Base-by-base conservation (phyloP, 2,113 vertebrate species). In the Ceratotherium simum region DNA sequence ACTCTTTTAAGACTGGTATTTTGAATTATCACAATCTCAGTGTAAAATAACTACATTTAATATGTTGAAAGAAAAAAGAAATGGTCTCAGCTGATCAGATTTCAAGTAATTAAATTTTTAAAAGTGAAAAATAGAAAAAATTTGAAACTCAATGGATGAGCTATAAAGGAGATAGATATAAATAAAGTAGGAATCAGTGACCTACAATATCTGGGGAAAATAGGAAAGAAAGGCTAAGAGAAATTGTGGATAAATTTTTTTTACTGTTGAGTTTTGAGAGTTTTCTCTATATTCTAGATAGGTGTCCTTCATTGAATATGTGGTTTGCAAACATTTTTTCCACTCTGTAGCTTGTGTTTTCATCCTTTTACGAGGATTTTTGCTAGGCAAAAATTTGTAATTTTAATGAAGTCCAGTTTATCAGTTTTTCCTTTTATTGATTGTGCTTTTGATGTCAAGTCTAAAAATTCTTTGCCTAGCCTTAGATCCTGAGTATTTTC, bases 31-130 rank as follows among this genome's bases (percentile, higher is more conserved):
- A 42, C 9, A 42, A 21, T 90, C 58, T 75, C 48, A 69, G 16
- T 51, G 51, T 70, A 58, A 88, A 92, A 48, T 75, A 51, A 27
- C 54, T 88, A 27, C n/a, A 73, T 89, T 76, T 69, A 39, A 69
- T 76, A 14, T 82, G 9, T 70, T 78, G 64, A 88, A 84, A 73
- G 65, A 58, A 88, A 62, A 65, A 86, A 29, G 67, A 31, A 90
- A 62, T 69, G 2, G 23, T 73, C 23, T 79, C 33, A 78, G 42
- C 10, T 96, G 31, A 94, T 90, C 36, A 90, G 31, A 92, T 85
- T 94, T 84, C n/a, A 80, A n/a, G 60, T 91, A 78, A 39, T 56
- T 88, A 70, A 54, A 90, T 70, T 95, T 95, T n/a, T 85, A 48
- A 48, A 94, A 88, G 79, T 25, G 12, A 79, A 91, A 91, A 88